Base-by-base conservation (phyloP, 2,888 invertebrate genomes). In the Yponomeuta malinellus region DNA sequence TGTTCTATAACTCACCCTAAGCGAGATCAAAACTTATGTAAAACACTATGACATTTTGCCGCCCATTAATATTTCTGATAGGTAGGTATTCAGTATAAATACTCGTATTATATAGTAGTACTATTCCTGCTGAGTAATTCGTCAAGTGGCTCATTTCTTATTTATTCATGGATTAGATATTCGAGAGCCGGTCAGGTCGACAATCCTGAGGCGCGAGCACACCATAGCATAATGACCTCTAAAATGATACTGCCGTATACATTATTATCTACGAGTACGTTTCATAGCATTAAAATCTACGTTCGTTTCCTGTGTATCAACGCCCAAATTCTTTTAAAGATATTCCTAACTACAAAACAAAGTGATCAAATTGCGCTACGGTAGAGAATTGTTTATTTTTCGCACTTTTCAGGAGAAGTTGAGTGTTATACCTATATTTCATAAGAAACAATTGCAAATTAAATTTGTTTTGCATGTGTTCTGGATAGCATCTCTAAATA, bases 181-280 rank as follows among this genome's bases (percentile, higher is more conserved):
- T 69, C 69, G 12, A 2, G 69, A 69, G n/a, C 10, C 31, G 52
- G 48, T 37, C 69, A 48, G 68, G 69, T 69, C 69, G 69, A 52
- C 69, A 59, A 48, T 10, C 69, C 59, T 5, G 52, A 15, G 52
- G 52, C 52, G 52, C 15, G 15, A 5, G 52, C 52, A 12, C 52
- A 59, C 15, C 15, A 59, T 15, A 59, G 52, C 52, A 59, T 59
- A 59, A 59, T 59, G 52, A 59, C 52, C 52, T 12, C 52, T 15
- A 15, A 59, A 59, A 59, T 15, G 15, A 59, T 59, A 59, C 52
- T 15, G 15, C 52, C 12, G 52, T 9, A 15, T 59, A 59, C 52
- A 59, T 59, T 43, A 59, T 59, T 59, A 59, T 15, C 52, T 15
- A 59, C 23, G 23, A 23, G 23, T 23, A 23, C 52, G 15, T 43